Conservation (phyloP, 2,113 vertebrate genomes). For the Petrocephalus microphthalmus region DNA sequence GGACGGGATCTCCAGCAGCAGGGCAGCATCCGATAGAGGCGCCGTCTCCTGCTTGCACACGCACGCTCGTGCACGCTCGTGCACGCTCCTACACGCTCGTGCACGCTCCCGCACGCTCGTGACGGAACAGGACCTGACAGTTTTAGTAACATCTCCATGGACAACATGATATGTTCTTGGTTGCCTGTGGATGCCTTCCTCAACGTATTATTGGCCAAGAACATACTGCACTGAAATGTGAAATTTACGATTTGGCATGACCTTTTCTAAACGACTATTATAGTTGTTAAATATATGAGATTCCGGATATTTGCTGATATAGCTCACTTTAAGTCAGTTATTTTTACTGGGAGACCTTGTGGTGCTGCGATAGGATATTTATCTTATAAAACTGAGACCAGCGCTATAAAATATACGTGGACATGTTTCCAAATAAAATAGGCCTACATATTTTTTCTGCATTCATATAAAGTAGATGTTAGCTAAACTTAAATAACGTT, state of each 20-base stretch:
- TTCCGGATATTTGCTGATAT: neutral
- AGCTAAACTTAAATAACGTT: neutral
- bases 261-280: neutral
- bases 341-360: neutral
- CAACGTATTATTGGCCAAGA: neutral
- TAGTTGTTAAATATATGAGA: neutral
- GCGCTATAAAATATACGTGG: neutral
- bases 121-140: neutral
- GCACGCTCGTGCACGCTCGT: neutral
- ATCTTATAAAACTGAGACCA: neutral
- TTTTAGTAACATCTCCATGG: neutral
- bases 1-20: neutral
- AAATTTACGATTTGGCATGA: neutral
- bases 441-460: neutral
- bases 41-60: neutral
- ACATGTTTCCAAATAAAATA: neutral
- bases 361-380: neutral
- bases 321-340: neutral
- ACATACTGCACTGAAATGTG: neutral
- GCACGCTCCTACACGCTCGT: neutral
- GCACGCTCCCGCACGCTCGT: neutral
- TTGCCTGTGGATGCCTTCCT: neutral
- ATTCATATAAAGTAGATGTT: neutral
- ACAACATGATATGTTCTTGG: neutral
- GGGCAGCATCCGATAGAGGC: neutral